Evolutionary conservation across 2,113 vertebrate genomes (phyloP), one percentile per base, ranked within the genome.

Genomic region (Lophius piscatorius): DNA sequence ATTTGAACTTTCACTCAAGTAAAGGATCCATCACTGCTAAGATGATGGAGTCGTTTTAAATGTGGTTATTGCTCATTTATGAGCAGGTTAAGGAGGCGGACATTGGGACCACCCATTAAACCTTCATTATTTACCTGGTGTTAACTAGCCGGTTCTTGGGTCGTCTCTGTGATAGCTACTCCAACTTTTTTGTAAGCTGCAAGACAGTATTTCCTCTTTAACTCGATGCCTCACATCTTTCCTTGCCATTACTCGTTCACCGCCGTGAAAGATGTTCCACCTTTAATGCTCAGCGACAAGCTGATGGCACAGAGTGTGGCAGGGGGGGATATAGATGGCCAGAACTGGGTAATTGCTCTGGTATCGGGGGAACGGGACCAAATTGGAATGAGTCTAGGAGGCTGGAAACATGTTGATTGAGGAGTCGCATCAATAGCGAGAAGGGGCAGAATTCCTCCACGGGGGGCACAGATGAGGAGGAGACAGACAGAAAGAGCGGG

Each of bases 271-370:
- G 51, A 76, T 58, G 33, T 58, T 6, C 14, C 40, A 41, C 40
- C 41, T 31, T 64, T 73, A 65, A 64, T 64, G 63, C 80, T 71
- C 51, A 31, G 69, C 72, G 81, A 80, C 70, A 66, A 71, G 62
- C 70, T 33, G 41, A 54, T 62, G 66, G 65, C 44, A 1, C 28
- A 64, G 40, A 51, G 42, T 47, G 48, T 38, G 57, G 74, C 36
- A n/a, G n/a, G n/a, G 17, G 62, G 72, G 80, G 78, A 84, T 76
- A 71, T 71, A 81, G 58, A 86, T 80, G 68, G 76, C 76, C 67
- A 70, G 77, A 56, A 63, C 59, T 40, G 70, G 70, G 83, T 87
- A 90, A 88, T 87, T 87, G 85, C 87, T 82, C 60, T 41, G 42
- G 78, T 68, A 81, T 85, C 80, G 13, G 56, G 80, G 82, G 75